Conservation (phyloP, 2,113 vertebrate species). For the Garra rufa region DNA sequence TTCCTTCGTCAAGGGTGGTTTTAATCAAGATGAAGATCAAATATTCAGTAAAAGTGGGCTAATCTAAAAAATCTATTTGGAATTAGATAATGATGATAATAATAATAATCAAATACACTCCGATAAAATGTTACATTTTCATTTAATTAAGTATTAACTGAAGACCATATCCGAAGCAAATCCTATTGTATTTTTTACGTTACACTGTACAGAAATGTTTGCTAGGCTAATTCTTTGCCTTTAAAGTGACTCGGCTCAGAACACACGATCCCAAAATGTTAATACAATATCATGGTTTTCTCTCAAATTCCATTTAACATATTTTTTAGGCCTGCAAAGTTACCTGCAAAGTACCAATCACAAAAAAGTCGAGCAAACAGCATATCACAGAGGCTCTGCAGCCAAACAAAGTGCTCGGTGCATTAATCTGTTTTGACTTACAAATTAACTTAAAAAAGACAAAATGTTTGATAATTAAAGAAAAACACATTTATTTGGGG, state of each 20-base stretch:
- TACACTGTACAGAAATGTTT: background rate
- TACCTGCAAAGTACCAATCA: background rate
- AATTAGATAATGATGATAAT: constrained; percentile 20
- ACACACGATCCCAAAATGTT: background rate
- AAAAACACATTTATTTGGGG: constrained; percentile 56
- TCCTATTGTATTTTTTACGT: background rate
- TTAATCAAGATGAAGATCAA: background rate
- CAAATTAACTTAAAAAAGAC: constrained; percentile 22
- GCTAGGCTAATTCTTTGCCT: background rate
- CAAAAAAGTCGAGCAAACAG: background rate
- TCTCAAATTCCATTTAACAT: background rate
- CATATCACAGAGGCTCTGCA: background rate
- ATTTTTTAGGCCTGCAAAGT: background rate
- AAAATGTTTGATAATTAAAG: constrained; percentile 36
- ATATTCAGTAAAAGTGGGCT: background rate
- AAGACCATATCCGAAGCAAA: background rate
- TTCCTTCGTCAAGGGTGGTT: background rate
- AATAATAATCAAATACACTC: background rate
- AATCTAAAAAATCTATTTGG: background rate
- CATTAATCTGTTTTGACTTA: background rate
- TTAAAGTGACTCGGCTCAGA: background rate
- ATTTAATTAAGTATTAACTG: background rate
- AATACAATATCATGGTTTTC: background rate
- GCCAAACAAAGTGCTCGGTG: background rate
- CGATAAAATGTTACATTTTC: background rate